phyloP scores from a whole-genome alignment of 2,113 vertebrate genomes.

The Arenaria interpres region DNA sequence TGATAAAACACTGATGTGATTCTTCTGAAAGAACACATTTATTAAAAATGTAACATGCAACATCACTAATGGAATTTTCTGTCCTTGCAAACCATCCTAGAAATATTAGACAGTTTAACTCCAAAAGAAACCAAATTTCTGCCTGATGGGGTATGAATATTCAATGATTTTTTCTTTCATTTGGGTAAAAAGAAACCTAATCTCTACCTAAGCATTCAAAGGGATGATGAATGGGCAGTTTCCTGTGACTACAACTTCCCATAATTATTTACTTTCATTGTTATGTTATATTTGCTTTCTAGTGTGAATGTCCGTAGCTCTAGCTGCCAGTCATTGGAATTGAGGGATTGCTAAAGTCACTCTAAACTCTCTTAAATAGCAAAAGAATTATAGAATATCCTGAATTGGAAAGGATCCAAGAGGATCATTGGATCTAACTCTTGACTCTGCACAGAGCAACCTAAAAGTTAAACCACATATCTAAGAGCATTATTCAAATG shows the following conservation, averaged over 20 bases:
- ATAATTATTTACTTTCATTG: not conserved
- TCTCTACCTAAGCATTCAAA: not conserved
- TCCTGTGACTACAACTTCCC: not conserved
- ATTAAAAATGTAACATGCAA: not conserved
- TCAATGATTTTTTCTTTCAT: not conserved
- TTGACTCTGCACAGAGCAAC: not conserved
- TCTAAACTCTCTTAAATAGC: not conserved
- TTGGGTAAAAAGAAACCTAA: not conserved
- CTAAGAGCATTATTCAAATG: not conserved
- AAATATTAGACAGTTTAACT: not conserved
- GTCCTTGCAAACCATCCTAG: not conserved
- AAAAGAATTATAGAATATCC: not conserved
- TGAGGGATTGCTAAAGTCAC: not conserved
- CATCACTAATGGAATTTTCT: not conserved
- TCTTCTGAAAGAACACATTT: not conserved
- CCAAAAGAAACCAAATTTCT: not conserved
- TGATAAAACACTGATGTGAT: not conserved
- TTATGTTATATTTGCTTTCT: not conserved
- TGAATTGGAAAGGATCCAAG: not conserved
- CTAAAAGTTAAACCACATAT: not conserved
- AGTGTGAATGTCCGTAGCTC: not conserved
- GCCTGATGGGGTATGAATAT: not conserved
- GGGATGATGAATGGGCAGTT: not conserved
- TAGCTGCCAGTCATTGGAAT: not conserved
- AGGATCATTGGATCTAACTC: not conserved